Base-by-base conservation (phyloP, 1,140 invertebrate species). In the Acromyrmex echinatior region DNA sequence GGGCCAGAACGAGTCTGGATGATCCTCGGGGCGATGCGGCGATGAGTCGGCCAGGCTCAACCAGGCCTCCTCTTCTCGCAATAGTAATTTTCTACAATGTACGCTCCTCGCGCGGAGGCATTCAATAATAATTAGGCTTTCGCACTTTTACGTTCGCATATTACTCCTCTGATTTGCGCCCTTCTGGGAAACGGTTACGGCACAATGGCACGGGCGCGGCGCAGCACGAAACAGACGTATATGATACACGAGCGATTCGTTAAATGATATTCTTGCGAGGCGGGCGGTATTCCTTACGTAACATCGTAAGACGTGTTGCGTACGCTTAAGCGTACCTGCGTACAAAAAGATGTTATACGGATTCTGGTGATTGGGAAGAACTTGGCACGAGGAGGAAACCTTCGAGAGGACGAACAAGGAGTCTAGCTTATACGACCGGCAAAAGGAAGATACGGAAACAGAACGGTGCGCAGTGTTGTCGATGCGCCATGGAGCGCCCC, bases 51-150 rank as follows among this genome's bases (percentile, higher is more conserved):
- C 28, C 66, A 9, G 18, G n/a, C 31, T 21, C 73, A 2, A 31
- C 12, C 53, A 16, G 56, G 35, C 39, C 35, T 25, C 31, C 35
- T 39, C 65, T 70, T 70, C 66, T n/a, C 70, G 80, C 80, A 84
- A 76, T 58, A 84, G 80, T 63, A 84, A 84, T 84, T 84, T 84
- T 84, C 80, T 84, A 84, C 80, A 84, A 84, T 84, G 70, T 84
- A 84, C 70, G 70, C 70, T 84, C 70, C 58, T 18, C 39, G 39
- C 80, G 56, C 56, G 56, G 56, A 84, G 70, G 70, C 70, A 74
- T 84, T 84, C 80, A 63, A 84, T 84, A 84, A 74, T 84, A 84
- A 84, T 84, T 84, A 84, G 80, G 28, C 53, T 49, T 84, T 84
- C 80, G 80, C 80, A 76, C 70, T 76, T 84, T 84, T 84, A 84